Percentiles rank a stretch among this genome's conserved stretches.
These are phyloP conservation scores for Drosophila yooni DNA, from an alignment of 2,888 invertebrate genomes.

Conservation along the genomic window DNA sequence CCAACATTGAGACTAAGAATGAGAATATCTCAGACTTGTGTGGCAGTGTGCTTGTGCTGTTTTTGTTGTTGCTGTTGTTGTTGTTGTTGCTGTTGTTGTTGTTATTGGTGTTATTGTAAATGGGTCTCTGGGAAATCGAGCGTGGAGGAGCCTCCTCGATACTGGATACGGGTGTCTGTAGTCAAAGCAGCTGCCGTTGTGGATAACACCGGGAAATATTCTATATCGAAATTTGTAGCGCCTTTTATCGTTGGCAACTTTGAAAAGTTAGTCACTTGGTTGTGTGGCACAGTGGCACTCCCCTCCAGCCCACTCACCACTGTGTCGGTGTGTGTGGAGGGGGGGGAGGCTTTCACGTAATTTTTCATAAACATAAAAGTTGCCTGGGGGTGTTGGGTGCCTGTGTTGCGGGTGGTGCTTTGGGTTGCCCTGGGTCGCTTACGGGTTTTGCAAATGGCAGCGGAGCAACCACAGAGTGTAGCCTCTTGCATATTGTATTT, in stretches of 20 bases:
- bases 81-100: slow-evolving; percentile 1
- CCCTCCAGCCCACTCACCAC: slow-evolving; percentile 5
- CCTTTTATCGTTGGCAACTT: slow-evolving; percentile 71
- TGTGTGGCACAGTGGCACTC: slow-evolving; percentile 26
- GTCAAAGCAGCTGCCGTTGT: slow-evolving; percentile 32
- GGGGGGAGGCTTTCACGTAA: slow-evolving; percentile 57
- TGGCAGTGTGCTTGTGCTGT: neutral
- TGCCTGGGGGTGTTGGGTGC: slow-evolving; percentile 24
- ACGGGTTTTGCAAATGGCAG: slow-evolving; percentile 22
- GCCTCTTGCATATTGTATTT: slow-evolving; percentile 66
- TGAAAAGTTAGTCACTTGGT: slow-evolving; percentile 66
- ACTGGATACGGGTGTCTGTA: slow-evolving; percentile 9
- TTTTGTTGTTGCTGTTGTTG: neutral
- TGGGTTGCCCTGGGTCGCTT: slow-evolving; percentile 30
- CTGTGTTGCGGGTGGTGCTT: slow-evolving; percentile 18
- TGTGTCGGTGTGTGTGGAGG: neutral
- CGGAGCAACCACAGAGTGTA: slow-evolving; percentile 46
- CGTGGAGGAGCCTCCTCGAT: slow-evolving; percentile 18
- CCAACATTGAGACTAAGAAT: neutral
- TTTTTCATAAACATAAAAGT: slow-evolving; percentile 80
- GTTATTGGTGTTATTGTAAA: slow-evolving; percentile 12
- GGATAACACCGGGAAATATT: slow-evolving; percentile 54
- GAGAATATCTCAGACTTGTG: slow-evolving; percentile 1
- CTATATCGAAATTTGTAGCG: slow-evolving; percentile 57
- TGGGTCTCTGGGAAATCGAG: slow-evolving; percentile 23